phyloP scores from a whole-genome alignment of 2,797 vertebrate species.

The Ctenopoma kingsleyae region DNA sequence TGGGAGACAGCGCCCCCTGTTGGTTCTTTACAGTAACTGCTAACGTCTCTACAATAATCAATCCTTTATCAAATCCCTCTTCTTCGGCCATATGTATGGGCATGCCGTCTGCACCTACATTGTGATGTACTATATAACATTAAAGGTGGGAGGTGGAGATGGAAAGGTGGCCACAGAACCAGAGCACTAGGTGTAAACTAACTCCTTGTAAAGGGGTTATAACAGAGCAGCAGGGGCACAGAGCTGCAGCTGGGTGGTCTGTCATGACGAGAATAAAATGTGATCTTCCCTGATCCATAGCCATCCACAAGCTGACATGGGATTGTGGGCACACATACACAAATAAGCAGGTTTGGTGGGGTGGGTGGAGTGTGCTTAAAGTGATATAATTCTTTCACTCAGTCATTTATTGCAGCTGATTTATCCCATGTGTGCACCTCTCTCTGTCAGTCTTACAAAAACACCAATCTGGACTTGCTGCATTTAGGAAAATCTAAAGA shows the following conservation, averaged over 20 bases:
- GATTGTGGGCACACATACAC: conserved; percentile 10
- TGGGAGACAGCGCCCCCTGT: conserved; percentile 50
- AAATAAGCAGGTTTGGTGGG: conserved; percentile 35
- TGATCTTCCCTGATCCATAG: conserved; percentile 33
- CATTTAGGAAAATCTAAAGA: conserved; percentile 14
- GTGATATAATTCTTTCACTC: conserved; percentile 32
- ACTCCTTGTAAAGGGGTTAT: conserved; percentile 58
- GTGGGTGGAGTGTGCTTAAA: conserved; percentile 28
- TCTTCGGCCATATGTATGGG: conserved; percentile 2
- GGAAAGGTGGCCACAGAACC: conserved; percentile 2
- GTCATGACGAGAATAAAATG: conserved; percentile 32
- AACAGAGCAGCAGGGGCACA: conserved; percentile 24
- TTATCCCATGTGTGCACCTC: neutral
- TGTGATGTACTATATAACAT: neutral
- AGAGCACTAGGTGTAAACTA: conserved; percentile 30
- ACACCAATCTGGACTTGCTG: conserved; percentile 17
- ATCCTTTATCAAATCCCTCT: conserved; percentile 33
- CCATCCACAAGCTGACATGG: neutral
- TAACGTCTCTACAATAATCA: conserved; percentile 42
- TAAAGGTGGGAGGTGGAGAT: neutral
- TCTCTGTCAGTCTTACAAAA: neutral
- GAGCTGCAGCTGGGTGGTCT: conserved; percentile 28
- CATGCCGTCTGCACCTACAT: conserved; percentile 6
- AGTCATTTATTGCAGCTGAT: conserved; percentile 26
- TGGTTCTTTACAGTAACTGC: conserved; percentile 27